Conservation (phyloP, 2,113 vertebrate genomes). For the Hippoglossus stenolepis region DNA sequence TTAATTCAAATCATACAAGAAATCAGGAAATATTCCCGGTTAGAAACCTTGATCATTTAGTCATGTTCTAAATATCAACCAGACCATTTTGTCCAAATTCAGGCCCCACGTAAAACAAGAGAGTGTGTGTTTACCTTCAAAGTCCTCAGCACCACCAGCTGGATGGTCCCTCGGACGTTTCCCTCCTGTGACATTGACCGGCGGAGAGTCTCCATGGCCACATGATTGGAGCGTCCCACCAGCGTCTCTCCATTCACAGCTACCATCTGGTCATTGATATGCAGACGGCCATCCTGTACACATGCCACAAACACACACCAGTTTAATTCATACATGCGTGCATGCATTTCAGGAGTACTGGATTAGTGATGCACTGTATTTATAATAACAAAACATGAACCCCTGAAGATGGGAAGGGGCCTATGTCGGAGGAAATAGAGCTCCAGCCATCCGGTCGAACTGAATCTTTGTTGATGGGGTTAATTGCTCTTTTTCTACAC, state of each 20-base stretch:
- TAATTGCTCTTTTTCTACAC: too few relatives aligned
- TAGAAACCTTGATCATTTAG: too few relatives aligned
- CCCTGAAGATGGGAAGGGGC: too few relatives aligned
- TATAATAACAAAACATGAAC: too few relatives aligned
- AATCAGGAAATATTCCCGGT: not conserved
- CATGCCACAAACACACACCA: not conserved
- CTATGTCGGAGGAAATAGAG: too few relatives aligned
- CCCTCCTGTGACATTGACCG: slow-evolving; percentile 98
- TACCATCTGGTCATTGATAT: slow-evolving; percentile 93
- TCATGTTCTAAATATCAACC: not conserved
- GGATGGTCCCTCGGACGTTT: slow-evolving; percentile 93
- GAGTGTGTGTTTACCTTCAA: slow-evolving; percentile 52
- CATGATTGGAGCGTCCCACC: slow-evolving; percentile 92
- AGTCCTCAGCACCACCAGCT: slow-evolving; percentile 91
- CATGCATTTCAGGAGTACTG: too few relatives aligned
- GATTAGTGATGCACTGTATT: too few relatives aligned
- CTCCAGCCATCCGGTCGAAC: too few relatives aligned
- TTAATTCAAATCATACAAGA: not conserved
- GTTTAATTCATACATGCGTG: not conserved
- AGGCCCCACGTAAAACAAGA: not conserved
- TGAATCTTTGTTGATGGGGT: too few relatives aligned
- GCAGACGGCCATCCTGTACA: slow-evolving; percentile 90
- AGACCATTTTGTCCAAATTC: not conserved
- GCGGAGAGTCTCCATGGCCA: slow-evolving; percentile 96
- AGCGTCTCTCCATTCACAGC: slow-evolving; percentile 95